phyloP scores from a whole-genome alignment of 92 coral and sea anemone genomes.

The Meandrina meandrites region DNA sequence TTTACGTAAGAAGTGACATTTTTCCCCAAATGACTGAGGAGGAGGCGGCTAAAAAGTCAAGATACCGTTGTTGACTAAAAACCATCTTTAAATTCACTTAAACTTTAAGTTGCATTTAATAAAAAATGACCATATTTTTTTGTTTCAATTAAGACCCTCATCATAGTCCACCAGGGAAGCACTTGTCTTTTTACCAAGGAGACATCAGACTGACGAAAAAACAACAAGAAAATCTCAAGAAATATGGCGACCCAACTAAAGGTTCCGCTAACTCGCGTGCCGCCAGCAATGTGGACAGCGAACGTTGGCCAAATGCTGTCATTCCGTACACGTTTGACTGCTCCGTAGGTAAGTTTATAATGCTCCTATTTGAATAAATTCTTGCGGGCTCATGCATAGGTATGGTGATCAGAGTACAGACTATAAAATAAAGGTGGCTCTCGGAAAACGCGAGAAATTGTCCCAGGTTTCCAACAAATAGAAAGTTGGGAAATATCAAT shows the following conservation, averaged over 20 bases:
- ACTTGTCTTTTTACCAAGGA: neutral
- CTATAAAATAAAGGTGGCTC: too few relatives aligned
- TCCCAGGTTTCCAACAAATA: too few relatives aligned
- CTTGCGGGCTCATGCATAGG: too few relatives aligned
- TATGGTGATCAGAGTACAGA: too few relatives aligned
- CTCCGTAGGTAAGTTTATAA: conserved; percentile 67
- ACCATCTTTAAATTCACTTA: too few relatives aligned
- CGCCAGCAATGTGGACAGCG: conserved; percentile 55
- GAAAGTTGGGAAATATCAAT: too few relatives aligned
- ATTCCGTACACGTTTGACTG: conserved; percentile 77
- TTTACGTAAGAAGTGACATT: neutral
- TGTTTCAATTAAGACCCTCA: neutral
- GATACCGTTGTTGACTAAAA: too few relatives aligned
- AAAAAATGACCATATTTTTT: neutral
- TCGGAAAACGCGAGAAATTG: too few relatives aligned
- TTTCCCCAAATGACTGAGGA: too few relatives aligned
- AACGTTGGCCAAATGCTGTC: conserved; percentile 74
- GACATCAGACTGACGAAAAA: neutral
- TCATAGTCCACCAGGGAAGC: neutral
- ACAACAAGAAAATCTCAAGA: conserved; percentile 54
- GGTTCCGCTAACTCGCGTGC: conserved; percentile 30
- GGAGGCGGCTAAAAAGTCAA: too few relatives aligned
- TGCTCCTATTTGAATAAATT: neutral
- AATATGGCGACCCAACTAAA: conserved; percentile 45
- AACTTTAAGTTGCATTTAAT: neutral